A percentile compares a stretch with the other conserved stretches of the same genome.
Conservation (phyloP, 2,888 invertebrate species). For the Rotaria magnacalcarata region DNA sequence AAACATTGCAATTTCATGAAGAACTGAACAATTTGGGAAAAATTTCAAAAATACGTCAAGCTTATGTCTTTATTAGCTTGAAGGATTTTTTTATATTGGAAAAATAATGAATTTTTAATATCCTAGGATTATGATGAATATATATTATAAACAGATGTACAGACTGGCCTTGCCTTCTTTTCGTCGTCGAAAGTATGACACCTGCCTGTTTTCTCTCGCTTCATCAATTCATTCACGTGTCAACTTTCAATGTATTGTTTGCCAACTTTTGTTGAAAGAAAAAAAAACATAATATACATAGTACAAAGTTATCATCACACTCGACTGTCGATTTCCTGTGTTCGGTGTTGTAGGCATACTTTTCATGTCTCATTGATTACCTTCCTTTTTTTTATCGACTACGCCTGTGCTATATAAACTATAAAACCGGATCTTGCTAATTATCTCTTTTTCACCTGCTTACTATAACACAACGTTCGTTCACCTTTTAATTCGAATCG, state of each 20-base stretch:
- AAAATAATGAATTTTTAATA: not conserved
- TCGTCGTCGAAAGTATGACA: not conserved
- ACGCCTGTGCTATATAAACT: not conserved
- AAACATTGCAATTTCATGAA: too few species aligned
- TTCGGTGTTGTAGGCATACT: not conserved
- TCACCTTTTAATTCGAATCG: not conserved
- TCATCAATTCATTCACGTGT: not conserved
- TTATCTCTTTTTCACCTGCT: constrained; percentile 14
- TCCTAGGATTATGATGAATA: not conserved
- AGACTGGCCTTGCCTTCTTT: not conserved
- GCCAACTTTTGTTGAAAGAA: not conserved
- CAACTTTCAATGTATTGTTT: not conserved
- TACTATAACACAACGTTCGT: not conserved
- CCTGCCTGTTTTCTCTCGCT: not conserved
- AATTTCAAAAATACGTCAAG: too few species aligned
- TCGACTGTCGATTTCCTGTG: not conserved
- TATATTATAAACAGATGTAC: not conserved
- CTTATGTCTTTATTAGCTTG: too few species aligned
- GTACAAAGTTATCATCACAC: constrained; percentile 11
- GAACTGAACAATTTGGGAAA: too few species aligned
- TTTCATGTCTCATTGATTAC: constrained; percentile 3
- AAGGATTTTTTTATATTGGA: too few species aligned
- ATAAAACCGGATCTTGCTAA: not conserved
- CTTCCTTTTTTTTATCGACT: not conserved
- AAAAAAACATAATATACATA: not conserved